Base-by-base conservation (phyloP, 2,797 vertebrate genomes). In the Mionectes olivaceus region DNA sequence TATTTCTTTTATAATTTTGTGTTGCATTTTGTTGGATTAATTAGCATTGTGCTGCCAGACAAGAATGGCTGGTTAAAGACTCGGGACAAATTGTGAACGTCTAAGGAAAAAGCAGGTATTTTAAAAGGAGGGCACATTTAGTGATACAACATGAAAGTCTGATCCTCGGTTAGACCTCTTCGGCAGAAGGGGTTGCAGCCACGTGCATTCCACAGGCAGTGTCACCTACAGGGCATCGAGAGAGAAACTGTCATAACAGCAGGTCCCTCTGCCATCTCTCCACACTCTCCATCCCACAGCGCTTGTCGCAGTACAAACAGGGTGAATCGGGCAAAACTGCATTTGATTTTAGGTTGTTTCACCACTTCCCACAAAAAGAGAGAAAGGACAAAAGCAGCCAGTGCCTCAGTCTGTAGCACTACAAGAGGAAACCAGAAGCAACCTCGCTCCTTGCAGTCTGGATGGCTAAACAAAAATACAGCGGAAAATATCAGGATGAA, bases 401-500 rank as follows among this genome's bases (percentile, higher is more conserved):
- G 28, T 71, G 76, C 76, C 57, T 57, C 2, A 0, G 23, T 57
- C 73, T 57, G 46, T 60, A 56, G 44, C 24, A 75, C 43, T 2
- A 2, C 46, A 50, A 56, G 49, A 90, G 35, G 60, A 90, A 92
- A 89, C 49, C 59, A 94, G 83, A 73, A 87, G 44, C 73, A 86
- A 55, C 30, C 61, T 82, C 2, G 0, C 17, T 87, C 27, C 4
- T 84, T 68, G 56, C 68, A 70, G 49, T 87, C 83, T 83, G 89
- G 75, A 90, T 65, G n/a, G 78, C 39, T 89, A 89, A 89, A 57
- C 67, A 77, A 91, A 92, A 96, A 83, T 83, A 92, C 71, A 75
- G 92, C 94, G 89, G 81, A 95, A 97, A 95, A 93, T 80, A 96
- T 91, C 93, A 95, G 81, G 71, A 94, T 70, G 94, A 89, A 90